Conservation (phyloP, 2,888 invertebrate species). For the Cryptocheilus praepositus region DNA sequence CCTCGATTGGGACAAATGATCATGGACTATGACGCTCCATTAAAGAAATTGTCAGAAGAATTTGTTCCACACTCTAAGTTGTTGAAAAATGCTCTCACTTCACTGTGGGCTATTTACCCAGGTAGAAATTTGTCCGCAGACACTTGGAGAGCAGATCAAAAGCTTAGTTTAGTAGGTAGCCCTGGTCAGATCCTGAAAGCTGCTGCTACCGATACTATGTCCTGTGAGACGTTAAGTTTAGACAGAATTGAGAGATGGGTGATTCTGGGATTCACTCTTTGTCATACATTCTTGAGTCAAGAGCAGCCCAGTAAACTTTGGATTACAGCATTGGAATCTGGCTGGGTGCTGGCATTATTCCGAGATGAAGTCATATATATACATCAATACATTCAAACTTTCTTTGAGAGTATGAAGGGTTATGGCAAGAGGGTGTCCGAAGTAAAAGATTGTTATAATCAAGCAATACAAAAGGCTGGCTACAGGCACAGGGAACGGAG, state of each 20-base stretch:
- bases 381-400: conserved; percentile 93
- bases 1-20: conserved; percentile 98
- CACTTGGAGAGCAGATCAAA: conserved; percentile 94
- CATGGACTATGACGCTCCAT: conserved; percentile 96
- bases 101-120: conserved; percentile 91
- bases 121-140: conserved; percentile 94
- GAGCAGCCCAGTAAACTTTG: conserved; percentile 92
- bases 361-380: conserved; percentile 98
- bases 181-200: conserved; percentile 96
- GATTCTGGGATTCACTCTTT: conserved; percentile 93
- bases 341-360: conserved; percentile 95
- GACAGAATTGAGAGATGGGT: conserved; percentile 98
- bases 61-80: conserved; percentile 95
- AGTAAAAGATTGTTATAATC: conserved; percentile 95
- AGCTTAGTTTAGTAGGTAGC: conserved; percentile 94
- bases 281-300: conserved; percentile 89
- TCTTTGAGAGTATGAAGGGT: conserved; percentile 96
- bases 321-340: conserved; percentile 92
- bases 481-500: conserved; percentile 95
- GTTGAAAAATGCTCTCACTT: conserved; percentile 89
- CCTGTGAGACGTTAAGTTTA: conserved; percentile 97
- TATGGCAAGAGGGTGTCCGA: conserved; percentile 94
- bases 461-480: conserved; percentile 93
- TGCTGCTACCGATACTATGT: conserved; percentile 95
- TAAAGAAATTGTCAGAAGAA: conserved; percentile 97